phyloP scores from a whole-genome alignment of 1,140 invertebrate species.

The Spodoptera frugiperda region DNA sequence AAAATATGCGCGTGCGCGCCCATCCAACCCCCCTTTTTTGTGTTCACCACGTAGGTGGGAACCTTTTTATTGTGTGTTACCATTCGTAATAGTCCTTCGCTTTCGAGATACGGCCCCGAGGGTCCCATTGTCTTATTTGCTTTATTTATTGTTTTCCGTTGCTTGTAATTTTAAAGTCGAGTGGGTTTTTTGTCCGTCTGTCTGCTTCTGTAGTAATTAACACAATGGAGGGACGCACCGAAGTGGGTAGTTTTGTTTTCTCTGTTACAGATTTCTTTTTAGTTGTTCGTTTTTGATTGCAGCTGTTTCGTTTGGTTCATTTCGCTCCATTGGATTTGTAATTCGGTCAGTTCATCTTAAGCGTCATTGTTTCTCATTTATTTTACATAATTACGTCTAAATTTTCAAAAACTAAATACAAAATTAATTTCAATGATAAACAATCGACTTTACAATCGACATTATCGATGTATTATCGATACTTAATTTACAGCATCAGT shows the following conservation, averaged over 20 bases:
- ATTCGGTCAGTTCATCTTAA: not conserved
- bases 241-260: slow-evolving; percentile 1
- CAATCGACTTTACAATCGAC: slow-evolving; percentile 23
- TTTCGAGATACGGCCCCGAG: slow-evolving; percentile 35
- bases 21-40: slow-evolving; percentile 51
- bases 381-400: too few relatives aligned
- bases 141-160: slow-evolving; percentile 55
- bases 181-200: slow-evolving; percentile 57
- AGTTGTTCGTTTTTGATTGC: slow-evolving; percentile 13
- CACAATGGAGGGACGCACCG: slow-evolving; percentile 53
- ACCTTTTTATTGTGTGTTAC: slow-evolving; percentile 59
- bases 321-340: not conserved
- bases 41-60: slow-evolving; percentile 55
- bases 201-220: slow-evolving; percentile 55
- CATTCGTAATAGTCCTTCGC: slow-evolving; percentile 49
- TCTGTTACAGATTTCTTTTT: slow-evolving; percentile 25
- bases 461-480: slow-evolving; percentile 35
- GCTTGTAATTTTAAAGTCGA: slow-evolving; percentile 56
- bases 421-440: not conserved
- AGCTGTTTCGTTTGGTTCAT: slow-evolving; percentile 15
- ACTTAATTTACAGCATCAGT: slow-evolving; percentile 31
- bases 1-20: slow-evolving; percentile 50
- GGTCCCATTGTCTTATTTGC: slow-evolving; percentile 56
- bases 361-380: too few relatives aligned
- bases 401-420: not conserved